Evolutionary conservation across 2,797 vertebrate species (phyloP).

Genomic region (Anguilla marmorata): DNA sequence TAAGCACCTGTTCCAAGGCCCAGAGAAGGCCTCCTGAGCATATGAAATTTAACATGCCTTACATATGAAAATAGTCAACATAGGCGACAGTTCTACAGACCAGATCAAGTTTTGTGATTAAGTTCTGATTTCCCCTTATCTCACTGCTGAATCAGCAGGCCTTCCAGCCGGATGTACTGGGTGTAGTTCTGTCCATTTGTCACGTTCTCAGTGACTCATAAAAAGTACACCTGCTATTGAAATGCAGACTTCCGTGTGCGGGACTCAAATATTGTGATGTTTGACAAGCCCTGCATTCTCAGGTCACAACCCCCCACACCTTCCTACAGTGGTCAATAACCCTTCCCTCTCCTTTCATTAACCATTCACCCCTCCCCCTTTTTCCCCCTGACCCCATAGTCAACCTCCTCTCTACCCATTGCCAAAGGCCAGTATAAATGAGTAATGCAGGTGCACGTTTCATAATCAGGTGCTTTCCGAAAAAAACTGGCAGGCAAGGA

Average conservation of each 20-base stretch:
- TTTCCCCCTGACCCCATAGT: neutral
- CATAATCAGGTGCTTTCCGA: neutral
- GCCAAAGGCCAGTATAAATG: neutral
- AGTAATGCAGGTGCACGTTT: constrained; percentile 20
- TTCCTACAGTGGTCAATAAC: neutral
- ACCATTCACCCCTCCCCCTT: neutral
- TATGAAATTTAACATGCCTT: neutral
- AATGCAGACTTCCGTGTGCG: neutral
- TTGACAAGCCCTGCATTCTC: neutral
- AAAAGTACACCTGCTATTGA: neutral
- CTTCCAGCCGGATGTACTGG: neutral
- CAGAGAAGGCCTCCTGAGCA: neutral
- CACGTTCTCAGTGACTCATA: neutral
- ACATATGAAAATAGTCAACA: neutral
- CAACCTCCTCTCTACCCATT: neutral
- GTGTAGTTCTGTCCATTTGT: neutral
- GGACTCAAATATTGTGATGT: neutral
- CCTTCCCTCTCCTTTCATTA: neutral
- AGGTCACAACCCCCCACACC: neutral
- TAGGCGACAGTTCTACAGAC: neutral
- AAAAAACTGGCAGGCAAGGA: neutral
- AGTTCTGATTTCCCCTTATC: neutral
- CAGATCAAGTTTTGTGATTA: too few species aligned
- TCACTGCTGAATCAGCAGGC: neutral
- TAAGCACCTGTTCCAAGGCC: neutral